Percentiles rank a stretch among this genome's conserved stretches.
Conservation (phyloP, 2,113 vertebrate genomes). For the Ellobius talpinus region DNA sequence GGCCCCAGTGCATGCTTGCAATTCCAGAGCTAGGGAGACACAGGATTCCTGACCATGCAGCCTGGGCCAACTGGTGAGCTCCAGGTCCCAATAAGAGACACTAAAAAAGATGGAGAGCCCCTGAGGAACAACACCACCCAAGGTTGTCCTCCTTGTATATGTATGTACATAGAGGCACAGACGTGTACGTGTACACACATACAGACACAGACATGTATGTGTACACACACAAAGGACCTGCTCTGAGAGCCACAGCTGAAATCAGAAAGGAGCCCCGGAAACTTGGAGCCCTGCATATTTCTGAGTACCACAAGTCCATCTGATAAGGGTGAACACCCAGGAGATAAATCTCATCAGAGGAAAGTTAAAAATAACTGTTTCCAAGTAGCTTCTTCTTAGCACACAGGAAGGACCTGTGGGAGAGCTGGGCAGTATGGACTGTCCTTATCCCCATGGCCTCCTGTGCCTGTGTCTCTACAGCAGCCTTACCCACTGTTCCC, state of each 20-base stretch:
- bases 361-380: neutral
- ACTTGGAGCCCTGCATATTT: neutral
- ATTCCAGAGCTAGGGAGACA: neutral
- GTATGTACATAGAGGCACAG: neutral
- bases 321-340: neutral
- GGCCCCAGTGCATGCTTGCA: neutral
- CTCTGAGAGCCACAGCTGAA: neutral
- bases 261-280: neutral
- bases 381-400: neutral
- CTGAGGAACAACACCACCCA: neutral
- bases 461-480: neutral
- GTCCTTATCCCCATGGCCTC: accelerated
- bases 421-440: too few relatives aligned
- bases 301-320: neutral
- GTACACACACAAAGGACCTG: neutral
- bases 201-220: too few relatives aligned
- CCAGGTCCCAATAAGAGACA: neutral
- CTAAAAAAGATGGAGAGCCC: neutral
- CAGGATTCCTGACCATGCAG: too few relatives aligned
- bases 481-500: accelerated
- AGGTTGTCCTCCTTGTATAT: neutral
- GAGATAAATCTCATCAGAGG: neutral
- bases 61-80: neutral
- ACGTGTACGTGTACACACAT: neutral
- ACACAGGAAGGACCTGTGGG: neutral